Evolutionary conservation across 2,888 invertebrate species (phyloP).

Genomic region (Malacosoma neustria): DNA sequence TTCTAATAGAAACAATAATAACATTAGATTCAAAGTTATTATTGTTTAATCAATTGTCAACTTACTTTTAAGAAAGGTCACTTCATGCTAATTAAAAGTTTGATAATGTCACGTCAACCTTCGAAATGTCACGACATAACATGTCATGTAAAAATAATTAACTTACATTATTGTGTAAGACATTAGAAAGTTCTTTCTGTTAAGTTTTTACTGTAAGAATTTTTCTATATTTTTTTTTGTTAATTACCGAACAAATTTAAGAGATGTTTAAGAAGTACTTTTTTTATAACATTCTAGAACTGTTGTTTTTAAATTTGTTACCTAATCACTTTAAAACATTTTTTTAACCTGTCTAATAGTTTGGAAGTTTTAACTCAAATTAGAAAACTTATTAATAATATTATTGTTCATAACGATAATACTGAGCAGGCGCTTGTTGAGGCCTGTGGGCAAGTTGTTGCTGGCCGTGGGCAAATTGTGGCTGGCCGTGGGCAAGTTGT

Average conservation of each 20-base stretch:
- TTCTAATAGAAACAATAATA: no score
- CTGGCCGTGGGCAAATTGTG: conserved; percentile 14
- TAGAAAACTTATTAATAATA: not conserved
- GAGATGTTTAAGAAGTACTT: no score
- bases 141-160: not conserved
- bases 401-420: conserved; percentile 63
- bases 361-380: not conserved
- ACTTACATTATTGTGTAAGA: no score
- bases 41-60: not conserved
- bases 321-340: no score
- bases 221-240: no score
- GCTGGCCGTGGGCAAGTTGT: conserved; percentile 13
- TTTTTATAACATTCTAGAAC: no score
- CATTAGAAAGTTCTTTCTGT: no score
- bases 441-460: conserved; percentile 20
- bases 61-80: not conserved
- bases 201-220: no score
- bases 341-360: not conserved
- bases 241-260: no score
- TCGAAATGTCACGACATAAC: not conserved
- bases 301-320: no score
- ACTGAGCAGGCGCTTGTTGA: conserved; percentile 39
- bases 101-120: conserved; percentile 2
- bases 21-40: no score
- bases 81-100: conserved; percentile 6